A percentile compares a stretch with the other conserved stretches of the same genome.
These are phyloP conservation scores for Butastur rufipennis DNA, from an alignment of 2,113 vertebrate species.

Conservation along the genomic window DNA sequence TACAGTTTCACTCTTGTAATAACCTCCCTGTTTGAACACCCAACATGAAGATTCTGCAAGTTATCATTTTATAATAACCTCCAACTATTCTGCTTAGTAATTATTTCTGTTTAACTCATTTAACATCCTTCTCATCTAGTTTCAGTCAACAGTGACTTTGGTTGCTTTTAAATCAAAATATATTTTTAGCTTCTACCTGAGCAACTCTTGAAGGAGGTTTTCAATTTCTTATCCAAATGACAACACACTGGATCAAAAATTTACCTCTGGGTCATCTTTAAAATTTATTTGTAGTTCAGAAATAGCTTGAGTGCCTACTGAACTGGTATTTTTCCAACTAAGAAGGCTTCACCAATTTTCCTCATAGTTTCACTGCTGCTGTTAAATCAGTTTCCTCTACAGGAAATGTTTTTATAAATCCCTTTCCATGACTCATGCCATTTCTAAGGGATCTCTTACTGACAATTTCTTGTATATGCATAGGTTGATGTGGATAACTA, in stretches of 20 bases:
- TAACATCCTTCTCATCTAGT: neutral
- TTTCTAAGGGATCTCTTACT: neutral
- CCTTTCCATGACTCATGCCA: neutral
- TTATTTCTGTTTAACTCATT: neutral
- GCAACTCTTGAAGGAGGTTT: neutral
- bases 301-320: neutral
- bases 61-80: neutral
- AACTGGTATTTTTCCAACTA: accelerated
- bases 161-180: neutral
- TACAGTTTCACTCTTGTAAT: neutral
- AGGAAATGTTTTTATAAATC: neutral
- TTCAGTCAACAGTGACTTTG: neutral
- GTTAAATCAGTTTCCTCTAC: neutral
- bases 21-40: neutral
- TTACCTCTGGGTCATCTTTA: neutral
- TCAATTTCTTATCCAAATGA: neutral
- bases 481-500: neutral
- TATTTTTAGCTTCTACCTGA: neutral
- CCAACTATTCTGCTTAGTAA: neutral
- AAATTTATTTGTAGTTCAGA: neutral
- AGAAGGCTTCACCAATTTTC: neutral
- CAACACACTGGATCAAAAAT: neutral
- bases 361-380: neutral
- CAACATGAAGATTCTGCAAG: neutral
- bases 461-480: neutral